Conservation (phyloP, 2,888 invertebrate species). For the Lathronympha strigana region DNA sequence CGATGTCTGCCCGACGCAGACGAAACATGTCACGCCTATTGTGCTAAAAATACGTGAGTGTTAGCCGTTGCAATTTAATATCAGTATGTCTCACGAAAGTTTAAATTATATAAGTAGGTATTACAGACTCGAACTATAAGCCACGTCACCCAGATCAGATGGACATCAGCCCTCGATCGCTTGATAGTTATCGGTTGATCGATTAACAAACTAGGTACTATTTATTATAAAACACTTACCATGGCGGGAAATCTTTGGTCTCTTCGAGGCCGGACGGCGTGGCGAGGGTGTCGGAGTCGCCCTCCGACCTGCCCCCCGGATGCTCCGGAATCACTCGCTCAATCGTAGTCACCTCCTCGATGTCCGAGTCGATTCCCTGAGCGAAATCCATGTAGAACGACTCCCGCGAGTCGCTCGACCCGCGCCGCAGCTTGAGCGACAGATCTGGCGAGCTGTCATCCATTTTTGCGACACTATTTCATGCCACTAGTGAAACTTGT, state of each 20-base stretch:
- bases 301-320: conserved; percentile 74
- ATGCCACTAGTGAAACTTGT: conserved; percentile 22
- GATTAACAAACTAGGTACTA: too few relatives aligned
- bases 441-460: conserved; percentile 94
- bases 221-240: conserved; percentile 69
- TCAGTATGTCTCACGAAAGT: too few relatives aligned
- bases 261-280: conserved; percentile 81
- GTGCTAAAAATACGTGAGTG: too few relatives aligned
- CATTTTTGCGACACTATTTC: conserved; percentile 61
- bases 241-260: conserved; percentile 76
- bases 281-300: conserved; percentile 77
- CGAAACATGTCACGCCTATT: too few relatives aligned
- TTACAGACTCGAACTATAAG: too few relatives aligned
- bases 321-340: conserved; percentile 83
- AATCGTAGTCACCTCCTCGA: conserved; percentile 92
- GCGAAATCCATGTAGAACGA: conserved; percentile 96
- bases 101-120: too few relatives aligned
- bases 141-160: too few relatives aligned
- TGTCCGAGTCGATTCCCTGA: conserved; percentile 95
- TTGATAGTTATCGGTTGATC: too few relatives aligned
- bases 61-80: too few relatives aligned
- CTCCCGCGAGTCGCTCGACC: conserved; percentile 94
- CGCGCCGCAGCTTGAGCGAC: conserved; percentile 92
- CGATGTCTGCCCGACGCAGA: too few relatives aligned
- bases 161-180: too few relatives aligned